Evolutionary conservation across 2,888 invertebrate species (phyloP), one percentile per base, ranked within the genome.

Genomic region (Nemotelus pantherinus): DNA sequence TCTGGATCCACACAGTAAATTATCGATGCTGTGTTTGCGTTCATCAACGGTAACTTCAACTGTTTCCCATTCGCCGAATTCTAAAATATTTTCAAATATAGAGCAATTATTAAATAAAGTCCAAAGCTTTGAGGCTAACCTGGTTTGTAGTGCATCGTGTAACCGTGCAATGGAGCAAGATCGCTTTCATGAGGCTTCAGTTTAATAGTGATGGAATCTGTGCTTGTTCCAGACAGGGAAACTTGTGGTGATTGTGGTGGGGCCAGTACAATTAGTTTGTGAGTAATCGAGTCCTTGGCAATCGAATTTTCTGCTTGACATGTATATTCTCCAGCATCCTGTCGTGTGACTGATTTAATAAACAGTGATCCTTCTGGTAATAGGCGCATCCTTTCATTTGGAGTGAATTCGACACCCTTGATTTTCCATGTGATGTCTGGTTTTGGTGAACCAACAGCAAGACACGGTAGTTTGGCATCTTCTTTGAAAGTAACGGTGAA

Each of bases 61-160:
- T 6, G 94, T 95, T 88, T 95, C 95, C 96, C 96, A 97, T 84
- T 96, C 95, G 39, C 96, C 96, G 84, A 96, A 97, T 87, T 97
- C 97, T 86, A 45, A 71, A 72, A 60, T 41, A 65, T 64, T 63
- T 47, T 67, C 50, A 50, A 47, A 50, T 64, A 57, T 47, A 25
- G 3, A 47, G 7, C 4, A 47, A n/a, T 7, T 0, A 41, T 39
- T 9, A n/a, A 3, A 6, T n/a, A 43, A 41, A 63, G 7, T 39
- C 5, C 39, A 39, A 63, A 1, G 25, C 4, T 3, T 5, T 57
- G 3, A 3, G 9, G 3, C 7, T 9, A n/a, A 86, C 86, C 86
- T 77, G 96, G 96, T 85, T 97, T 97, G 89, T 95, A 96, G 85
- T 95, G 95, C 80, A 98, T 90, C 47, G 95, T 95, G 88, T 96